Percentiles rank a stretch among this genome's conserved stretches.
Conservation (phyloP, 2,888 invertebrate genomes). For the Spodoptera littoralis region DNA sequence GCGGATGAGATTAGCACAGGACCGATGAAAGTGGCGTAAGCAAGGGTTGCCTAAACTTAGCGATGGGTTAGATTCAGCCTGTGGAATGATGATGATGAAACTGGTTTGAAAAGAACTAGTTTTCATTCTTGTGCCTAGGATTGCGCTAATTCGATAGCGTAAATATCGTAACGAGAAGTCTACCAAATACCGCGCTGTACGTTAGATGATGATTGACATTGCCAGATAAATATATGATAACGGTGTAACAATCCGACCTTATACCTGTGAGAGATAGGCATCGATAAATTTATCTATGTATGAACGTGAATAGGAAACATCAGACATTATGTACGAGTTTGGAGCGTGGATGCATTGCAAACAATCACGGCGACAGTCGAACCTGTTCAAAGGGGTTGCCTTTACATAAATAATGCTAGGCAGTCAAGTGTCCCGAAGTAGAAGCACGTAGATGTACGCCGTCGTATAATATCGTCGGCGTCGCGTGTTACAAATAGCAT, state of each 20-base stretch:
- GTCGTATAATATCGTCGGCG: too few relatives aligned
- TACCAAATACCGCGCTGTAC: neutral
- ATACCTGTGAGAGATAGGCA: conserved; percentile 4
- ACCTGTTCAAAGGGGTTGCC: too few relatives aligned
- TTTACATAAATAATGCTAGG: too few relatives aligned
- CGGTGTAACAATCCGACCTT: neutral
- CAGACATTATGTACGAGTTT: too few relatives aligned
- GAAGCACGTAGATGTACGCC: too few relatives aligned
- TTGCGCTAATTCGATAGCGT: neutral
- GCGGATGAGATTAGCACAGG: conserved; percentile 20
- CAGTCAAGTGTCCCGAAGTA: too few relatives aligned
- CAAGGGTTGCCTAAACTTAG: conserved; percentile 7
- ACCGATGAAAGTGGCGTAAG: conserved; percentile 11
- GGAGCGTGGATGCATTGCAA: too few relatives aligned
- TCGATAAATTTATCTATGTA: neutral
- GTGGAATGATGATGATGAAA: conserved; percentile 37
- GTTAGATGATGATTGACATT: conserved; percentile 7
- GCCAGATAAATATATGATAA: conserved; percentile 13
- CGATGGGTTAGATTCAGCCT: conserved; percentile 18
- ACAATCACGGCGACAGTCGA: too few relatives aligned
- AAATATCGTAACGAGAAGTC: conserved; percentile 2
- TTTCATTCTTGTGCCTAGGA: neutral
- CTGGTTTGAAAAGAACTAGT: conserved; percentile 1
- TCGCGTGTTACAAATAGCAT: too few relatives aligned
- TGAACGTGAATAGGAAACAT: neutral